phyloP scores from a whole-genome alignment of 92 coral and sea anemone species.

The Desmophyllum pertusum region DNA sequence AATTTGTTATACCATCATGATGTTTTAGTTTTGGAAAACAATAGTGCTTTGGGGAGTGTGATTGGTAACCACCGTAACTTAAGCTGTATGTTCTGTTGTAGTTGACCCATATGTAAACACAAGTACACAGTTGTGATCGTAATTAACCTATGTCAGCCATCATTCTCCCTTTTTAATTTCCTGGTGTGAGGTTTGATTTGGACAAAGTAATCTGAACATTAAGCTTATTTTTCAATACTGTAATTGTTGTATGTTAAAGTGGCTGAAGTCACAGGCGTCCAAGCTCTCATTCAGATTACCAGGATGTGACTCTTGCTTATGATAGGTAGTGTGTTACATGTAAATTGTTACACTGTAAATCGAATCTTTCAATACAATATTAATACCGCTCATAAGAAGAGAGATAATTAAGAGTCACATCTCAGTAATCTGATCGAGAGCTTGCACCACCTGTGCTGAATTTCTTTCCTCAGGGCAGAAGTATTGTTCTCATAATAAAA shows the following conservation, averaged over 20 bases:
- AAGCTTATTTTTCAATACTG: background rate
- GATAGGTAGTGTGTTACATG: no score
- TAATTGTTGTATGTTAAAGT: no score
- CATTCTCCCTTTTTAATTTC: constrained; percentile 6
- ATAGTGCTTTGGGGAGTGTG: background rate
- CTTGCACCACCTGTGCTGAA: no score
- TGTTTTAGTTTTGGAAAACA: background rate
- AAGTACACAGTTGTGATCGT: background rate
- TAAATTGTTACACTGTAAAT: no score
- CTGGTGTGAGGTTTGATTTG: background rate
- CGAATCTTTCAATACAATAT: no score
- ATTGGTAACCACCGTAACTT: background rate
- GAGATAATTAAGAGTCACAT: no score
- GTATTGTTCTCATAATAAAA: background rate
- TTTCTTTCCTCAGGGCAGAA: background rate
- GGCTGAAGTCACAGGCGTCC: background rate
- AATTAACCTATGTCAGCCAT: background rate
- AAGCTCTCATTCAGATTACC: no score
- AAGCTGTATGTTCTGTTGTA: background rate
- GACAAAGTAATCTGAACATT: constrained; percentile 1
- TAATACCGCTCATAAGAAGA: no score
- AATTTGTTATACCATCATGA: no score
- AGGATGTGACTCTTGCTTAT: no score
- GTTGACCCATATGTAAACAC: constrained; percentile 2
- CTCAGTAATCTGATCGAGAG: no score